Evolutionary conservation across 2,797 vertebrate genomes (phyloP).

Genomic region (Harpagifer antarcticus): DNA sequence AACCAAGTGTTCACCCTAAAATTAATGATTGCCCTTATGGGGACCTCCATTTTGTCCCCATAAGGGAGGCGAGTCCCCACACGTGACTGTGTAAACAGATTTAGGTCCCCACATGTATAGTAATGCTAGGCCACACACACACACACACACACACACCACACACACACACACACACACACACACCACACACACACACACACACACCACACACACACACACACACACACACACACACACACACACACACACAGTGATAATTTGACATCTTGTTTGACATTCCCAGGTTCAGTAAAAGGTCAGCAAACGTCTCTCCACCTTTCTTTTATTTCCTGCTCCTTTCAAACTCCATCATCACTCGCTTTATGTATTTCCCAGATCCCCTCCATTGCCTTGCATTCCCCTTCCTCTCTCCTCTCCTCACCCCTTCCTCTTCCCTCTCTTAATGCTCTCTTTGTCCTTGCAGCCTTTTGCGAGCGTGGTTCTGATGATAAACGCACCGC

Average conservation of each 20-base stretch:
- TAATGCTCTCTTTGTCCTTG: slow-evolving; percentile 69
- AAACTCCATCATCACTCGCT: slow-evolving; percentile 31
- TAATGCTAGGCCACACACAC: no score
- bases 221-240: slow-evolving; percentile 6
- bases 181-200: background rate
- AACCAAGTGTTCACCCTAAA: no score
- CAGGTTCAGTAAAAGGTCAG: slow-evolving; percentile 74
- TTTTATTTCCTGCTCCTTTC: slow-evolving; percentile 17
- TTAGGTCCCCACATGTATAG: no score
- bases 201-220: slow-evolving; percentile 15
- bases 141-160: slow-evolving; percentile 4
- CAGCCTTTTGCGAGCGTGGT: slow-evolving; percentile 22
- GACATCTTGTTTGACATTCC: slow-evolving; percentile 69
- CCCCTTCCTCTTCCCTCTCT: slow-evolving; percentile 14
- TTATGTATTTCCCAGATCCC: slow-evolving; percentile 3
- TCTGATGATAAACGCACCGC: slow-evolving; percentile 43
- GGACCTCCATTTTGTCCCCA: no score
- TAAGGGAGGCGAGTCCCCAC: no score
- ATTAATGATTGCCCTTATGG: no score
- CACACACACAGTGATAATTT: slow-evolving; percentile 41
- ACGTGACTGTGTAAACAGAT: no score
- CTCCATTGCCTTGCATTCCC: slow-evolving; percentile 31
- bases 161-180: background rate
- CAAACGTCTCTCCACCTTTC: slow-evolving; percentile 1
- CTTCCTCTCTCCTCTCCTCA: background rate